Evolutionary conservation across 1,140 invertebrate species (phyloP), one percentile per base, ranked within the genome.

Genomic region (Ips nitidus): DNA sequence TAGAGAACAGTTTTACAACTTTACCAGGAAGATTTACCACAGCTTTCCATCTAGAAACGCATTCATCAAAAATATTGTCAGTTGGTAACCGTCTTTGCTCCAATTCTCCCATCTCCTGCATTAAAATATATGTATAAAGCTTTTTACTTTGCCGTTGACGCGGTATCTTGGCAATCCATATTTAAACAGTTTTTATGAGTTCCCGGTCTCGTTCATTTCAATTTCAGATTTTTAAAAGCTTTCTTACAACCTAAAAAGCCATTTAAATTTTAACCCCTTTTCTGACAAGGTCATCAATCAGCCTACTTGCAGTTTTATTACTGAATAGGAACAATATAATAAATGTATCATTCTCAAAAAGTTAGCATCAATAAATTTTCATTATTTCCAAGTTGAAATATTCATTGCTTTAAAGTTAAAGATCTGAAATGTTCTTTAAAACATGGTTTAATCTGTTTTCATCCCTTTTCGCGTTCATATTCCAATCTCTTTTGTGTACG

Each of bases 151-250:
- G 22, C 22, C 22, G 22, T 22, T 22, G 22, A 22, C 22, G 22
- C 22, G 22, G 22, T 22, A 22, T 3, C 45, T 50, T 50, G 3
- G 45, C 45, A 55, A 55, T 55, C 52, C 52, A 55, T 55, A 22
- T 37, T 55, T 55, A 55, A 55, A 55, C 52, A 37, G 8, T 37
- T 22, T 55, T 55, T 55, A 47, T 47, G 45, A 6, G 2, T 37
- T 55, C 52, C 52, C 8, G 36, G 6, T 55, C n/a, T 38, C 52
- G 37, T 55, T 55, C 52, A 55, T 55, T 55, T 55, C 37, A 55
- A 55, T 55, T 22, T 55, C 52, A 55, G 52, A 55, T 55, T 55
- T 47, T 47, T 36, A 55, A 55, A 55, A 38, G 52, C 37, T 55
- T 55, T 55, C 37, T 55, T 38, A 7, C 37, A 1, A 50, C 22